phyloP scores from a whole-genome alignment of 2,888 invertebrate genomes.

The Luperina nickerlii region DNA sequence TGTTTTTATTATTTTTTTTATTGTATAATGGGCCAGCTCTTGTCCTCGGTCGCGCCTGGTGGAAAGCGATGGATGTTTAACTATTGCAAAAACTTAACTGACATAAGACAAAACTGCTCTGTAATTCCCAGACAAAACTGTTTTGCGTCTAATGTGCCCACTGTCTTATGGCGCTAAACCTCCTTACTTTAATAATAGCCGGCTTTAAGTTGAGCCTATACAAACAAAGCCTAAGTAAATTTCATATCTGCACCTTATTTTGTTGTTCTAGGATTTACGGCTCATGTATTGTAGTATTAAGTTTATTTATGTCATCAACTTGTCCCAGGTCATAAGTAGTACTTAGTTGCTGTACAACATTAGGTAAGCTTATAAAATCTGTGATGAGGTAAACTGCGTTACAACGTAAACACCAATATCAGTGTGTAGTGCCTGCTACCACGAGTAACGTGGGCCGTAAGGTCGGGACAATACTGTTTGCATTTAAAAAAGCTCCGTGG shows the following conservation, averaged over 20 bases:
- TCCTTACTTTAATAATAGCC: slow-evolving; percentile 62
- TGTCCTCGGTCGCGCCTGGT: too few relatives aligned
- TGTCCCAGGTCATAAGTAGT: slow-evolving; percentile 28
- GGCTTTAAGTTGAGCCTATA: slow-evolving; percentile 51
- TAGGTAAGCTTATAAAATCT: slow-evolving; percentile 29
- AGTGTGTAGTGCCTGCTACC: not conserved
- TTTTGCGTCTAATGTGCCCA: not conserved
- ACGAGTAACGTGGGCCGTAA: not conserved
- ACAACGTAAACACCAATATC: slow-evolving; percentile 22
- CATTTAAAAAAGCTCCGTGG: not conserved
- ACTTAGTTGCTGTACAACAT: slow-evolving; percentile 25
- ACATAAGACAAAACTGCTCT: not conserved
- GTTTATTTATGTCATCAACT: slow-evolving; percentile 56
- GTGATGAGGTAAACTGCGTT: slow-evolving; percentile 45
- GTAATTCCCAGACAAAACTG: not conserved
- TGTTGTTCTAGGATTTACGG: slow-evolving; percentile 72
- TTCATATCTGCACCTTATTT: slow-evolving; percentile 71
- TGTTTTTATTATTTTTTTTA: too few relatives aligned
- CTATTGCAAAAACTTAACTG: not conserved
- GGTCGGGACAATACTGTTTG: not conserved
- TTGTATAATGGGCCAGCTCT: too few relatives aligned
- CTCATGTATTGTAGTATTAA: slow-evolving; percentile 49
- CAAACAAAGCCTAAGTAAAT: slow-evolving; percentile 76
- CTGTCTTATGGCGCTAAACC: slow-evolving; percentile 49
- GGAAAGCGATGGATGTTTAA: not conserved